These are phyloP conservation scores for Acrocyrtus sp. DNA, from an alignment of 2,888 invertebrate genomes.

Conservation along the genomic window DNA sequence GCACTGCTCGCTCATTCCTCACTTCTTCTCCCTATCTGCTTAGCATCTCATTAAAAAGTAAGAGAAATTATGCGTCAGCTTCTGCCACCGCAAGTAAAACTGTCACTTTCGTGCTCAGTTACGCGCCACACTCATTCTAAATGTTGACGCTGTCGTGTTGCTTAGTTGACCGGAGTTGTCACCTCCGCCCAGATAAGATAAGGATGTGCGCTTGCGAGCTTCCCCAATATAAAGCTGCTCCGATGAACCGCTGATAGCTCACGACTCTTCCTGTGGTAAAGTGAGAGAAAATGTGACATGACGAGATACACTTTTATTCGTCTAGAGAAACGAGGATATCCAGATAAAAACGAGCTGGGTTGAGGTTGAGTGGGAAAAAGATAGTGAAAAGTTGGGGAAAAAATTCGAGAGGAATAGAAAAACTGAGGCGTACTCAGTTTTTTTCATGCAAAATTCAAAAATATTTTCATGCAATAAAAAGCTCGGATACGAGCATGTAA, in stretches of 20 bases:
- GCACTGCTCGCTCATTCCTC: too few relatives aligned
- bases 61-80: too few relatives aligned
- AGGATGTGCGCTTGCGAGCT: neutral
- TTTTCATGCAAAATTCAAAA: too few relatives aligned
- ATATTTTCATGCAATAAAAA: too few relatives aligned
- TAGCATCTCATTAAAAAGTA: too few relatives aligned
- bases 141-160: neutral
- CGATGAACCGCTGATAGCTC: neutral
- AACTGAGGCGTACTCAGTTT: too few relatives aligned
- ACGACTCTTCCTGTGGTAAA: neutral
- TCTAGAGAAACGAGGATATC: neutral
- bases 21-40: too few relatives aligned
- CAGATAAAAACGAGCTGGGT: neutral
- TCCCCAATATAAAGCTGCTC: neutral
- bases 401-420: too few relatives aligned
- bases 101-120: too few relatives aligned
- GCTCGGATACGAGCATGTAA: too few relatives aligned
- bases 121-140: neutral
- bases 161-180: neutral
- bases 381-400: neutral
- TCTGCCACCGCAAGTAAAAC: too few relatives aligned
- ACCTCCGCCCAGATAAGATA: neutral
- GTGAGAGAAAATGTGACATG: neutral
- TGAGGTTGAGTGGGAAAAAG: neutral
- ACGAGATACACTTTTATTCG: neutral